Base-by-base conservation (phyloP, 1,140 invertebrate genomes). In the Lysiphlebus fabarum region DNA sequence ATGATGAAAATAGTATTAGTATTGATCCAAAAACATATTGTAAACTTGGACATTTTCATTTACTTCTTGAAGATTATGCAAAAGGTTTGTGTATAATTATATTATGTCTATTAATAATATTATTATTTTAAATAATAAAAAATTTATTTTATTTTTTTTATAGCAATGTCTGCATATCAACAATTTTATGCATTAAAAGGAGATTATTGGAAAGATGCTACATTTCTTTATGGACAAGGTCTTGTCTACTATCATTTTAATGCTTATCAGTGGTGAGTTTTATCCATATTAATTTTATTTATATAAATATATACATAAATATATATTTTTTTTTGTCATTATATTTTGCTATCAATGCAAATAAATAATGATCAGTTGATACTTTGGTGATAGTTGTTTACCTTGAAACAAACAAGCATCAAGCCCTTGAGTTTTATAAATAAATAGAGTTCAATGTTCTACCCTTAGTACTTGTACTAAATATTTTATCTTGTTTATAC, bases 171-270 rank as follows among this genome's bases (percentile, higher is more conserved):
- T 37, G 93, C 94, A 5, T 97, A 97, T 81, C 92, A 96, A 76
- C 94, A 93, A 75, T 96, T 91, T 78, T 91, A 89, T 71, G 85
- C 84, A 11, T 76, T 89, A 11, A 87, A 90, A 72, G 82, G 79
- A 7, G 90, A 93, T 64, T 89, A 93, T 72, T 96, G 93, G 92
- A 93, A 91, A 76, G 91, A 98, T 81, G 84, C 91, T 0, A 82
- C 88, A 34, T 96, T 96, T 76, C 82, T 98, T 8, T 99, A 96
- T 80, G 95, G 95, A 14, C 81, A 96, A 41, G 95, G 93, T 7
- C 82, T 98, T 5, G 93, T 95, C 48, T 98, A 98, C 77, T 97
- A 94, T 74, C 93, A 98, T 70, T 98, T 90, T 78, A 95, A 95
- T 78, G 90, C 91, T 54, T 96, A 90, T 79, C 87, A 92, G 76